Conservation (phyloP, 2,113 vertebrate genomes). For the Nibea coibor region DNA sequence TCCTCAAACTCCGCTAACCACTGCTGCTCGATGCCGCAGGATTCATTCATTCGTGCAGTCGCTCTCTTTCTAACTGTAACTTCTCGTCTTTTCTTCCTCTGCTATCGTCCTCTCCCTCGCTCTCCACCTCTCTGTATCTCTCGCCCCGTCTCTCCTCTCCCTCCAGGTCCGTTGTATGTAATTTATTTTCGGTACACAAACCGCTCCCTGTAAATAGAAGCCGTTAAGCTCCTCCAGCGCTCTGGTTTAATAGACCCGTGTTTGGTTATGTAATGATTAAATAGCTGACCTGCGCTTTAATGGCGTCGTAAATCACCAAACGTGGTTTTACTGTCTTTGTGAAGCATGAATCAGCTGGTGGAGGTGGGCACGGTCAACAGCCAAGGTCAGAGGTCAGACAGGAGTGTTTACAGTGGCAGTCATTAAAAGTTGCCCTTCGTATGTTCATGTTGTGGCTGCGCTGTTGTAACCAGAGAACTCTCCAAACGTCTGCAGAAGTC, state of each 20-base stretch:
- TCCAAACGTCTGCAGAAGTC: background rate
- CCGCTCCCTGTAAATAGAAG: conserved; percentile 58
- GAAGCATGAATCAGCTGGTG: conserved; percentile 41
- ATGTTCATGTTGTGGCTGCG: background rate
- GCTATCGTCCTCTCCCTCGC: background rate
- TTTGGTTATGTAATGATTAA: conserved; percentile 70
- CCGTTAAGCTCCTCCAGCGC: conserved; percentile 46
- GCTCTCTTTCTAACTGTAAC: background rate
- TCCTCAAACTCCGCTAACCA: no score
- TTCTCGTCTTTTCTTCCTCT: background rate
- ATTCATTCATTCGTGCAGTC: background rate
- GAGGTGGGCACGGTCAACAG: conserved; percentile 14
- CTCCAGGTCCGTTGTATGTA: conserved; percentile 4
- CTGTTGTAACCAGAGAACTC: background rate
- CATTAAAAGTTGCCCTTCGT: background rate
- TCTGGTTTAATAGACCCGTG: conserved; percentile 40
- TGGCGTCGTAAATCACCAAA: conserved; percentile 44
- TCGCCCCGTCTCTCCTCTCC: conserved; percentile 20
- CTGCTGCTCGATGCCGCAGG: background rate
- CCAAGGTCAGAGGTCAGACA: conserved; percentile 46
- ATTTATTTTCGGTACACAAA: conserved; percentile 21
- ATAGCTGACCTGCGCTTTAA: conserved; percentile 58
- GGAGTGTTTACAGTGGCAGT: conserved; percentile 3
- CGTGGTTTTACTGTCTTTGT: conserved; percentile 21
- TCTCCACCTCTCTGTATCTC: conserved; percentile 4